Percentiles rank a stretch among this genome's conserved stretches.
phyloP scores from a whole-genome alignment of 2,888 invertebrate genomes.

The Diabrotica balteata region DNA sequence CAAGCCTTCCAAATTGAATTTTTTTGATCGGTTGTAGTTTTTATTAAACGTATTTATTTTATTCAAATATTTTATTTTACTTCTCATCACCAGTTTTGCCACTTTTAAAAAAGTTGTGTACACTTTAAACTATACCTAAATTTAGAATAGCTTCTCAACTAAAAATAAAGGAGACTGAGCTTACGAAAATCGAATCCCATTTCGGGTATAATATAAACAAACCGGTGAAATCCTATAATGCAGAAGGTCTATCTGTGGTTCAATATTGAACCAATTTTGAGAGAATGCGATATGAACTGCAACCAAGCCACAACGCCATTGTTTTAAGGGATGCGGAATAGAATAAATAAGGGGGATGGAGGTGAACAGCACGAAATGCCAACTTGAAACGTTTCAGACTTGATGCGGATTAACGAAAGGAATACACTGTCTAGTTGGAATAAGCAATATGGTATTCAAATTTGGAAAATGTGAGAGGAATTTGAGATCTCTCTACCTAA shows the following conservation, averaged over 20 bases:
- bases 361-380: not conserved
- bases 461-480: too few relatives aligned
- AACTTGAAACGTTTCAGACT: not conserved
- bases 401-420: not conserved
- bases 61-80: too few relatives aligned
- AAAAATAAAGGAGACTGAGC: not conserved
- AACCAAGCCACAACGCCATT: not conserved
- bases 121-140: too few relatives aligned
- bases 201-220: conserved; percentile 21
- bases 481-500: too few relatives aligned
- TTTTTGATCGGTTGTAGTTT: too few relatives aligned
- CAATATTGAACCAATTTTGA: conserved; percentile 14
- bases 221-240: conserved; percentile 14
- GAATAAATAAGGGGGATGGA: conserved; percentile 1
- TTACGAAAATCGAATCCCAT: conserved; percentile 20
- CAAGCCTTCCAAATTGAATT: too few relatives aligned
- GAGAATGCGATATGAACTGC: not conserved
- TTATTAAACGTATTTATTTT: too few relatives aligned
- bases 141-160: too few relatives aligned
- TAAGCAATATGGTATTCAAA: too few relatives aligned
- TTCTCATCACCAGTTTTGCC: too few relatives aligned
- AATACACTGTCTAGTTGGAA: not conserved
- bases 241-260: conserved; percentile 13
- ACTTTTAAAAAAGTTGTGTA: too few relatives aligned
- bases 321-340: not conserved